Evolutionary conservation across 2,797 vertebrate species (phyloP), one percentile per base, ranked within the genome.

Genomic region (Falco concolor): DNA sequence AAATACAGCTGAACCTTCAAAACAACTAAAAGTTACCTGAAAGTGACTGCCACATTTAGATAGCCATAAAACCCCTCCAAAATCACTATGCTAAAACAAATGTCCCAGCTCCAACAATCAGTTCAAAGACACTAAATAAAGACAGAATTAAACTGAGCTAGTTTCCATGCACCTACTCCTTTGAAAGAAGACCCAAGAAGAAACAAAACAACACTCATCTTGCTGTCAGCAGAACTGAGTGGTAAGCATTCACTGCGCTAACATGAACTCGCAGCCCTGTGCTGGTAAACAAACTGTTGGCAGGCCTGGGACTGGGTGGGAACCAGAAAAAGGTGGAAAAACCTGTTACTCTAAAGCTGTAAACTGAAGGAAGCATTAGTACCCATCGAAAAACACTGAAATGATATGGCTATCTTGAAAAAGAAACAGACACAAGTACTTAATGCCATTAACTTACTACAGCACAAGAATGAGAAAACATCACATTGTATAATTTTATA

Each of bases 261-360:
- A 47, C 5, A 32, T 3, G 8, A 49, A 45, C 20, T 63, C 52
- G 27, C 23, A 80, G 34, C 16, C 21, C 32, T 47, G 15, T 2
- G 14, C 3, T 25, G 34, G 21, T 27, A 42, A 74, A 70, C 15
- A 69, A 70, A 38, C 13, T 0, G 0, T 5, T 53, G 8, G 7
- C 6, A 76, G 47, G 50, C 42, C 68, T 64, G 4, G 8, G 21
- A 54, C 17, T 42, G 23, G 4, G 5, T 1, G 14, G 8, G 17
- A 73, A 57, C 25, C 34, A 42, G 10, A 21, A 44, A 63, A 40
- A 52, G 9, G 65, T 32, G 2, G 9, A 20, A 63, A 70, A 77
- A 28, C 0, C 0, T 0, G 12, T 25, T 67, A 56, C 20, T 52
- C 16, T 50, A n/a, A 75, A 65, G 50, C 22, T 53, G 32, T 32